A percentile compares a stretch with the other conserved stretches of the same genome.
Evolutionary conservation across 2,888 invertebrate genomes (phyloP).

Genomic region (Auanema freiburgensis): DNA sequence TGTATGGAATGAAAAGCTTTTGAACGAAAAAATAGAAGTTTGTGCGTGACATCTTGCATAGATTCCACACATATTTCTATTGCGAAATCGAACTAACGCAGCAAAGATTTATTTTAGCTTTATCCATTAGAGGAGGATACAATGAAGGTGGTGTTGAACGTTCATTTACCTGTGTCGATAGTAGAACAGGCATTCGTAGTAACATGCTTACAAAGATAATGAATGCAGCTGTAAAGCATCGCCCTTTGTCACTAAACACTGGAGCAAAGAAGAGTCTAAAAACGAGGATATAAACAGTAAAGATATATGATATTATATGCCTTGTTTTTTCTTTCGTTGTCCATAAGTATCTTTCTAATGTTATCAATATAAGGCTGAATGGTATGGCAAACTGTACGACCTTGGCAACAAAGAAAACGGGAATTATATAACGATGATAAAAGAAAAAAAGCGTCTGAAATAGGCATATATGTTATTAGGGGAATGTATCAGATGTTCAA

Average conservation of each 20-base stretch:
- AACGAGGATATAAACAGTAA: background rate
- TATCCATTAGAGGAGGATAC: no score
- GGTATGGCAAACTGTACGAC: constrained; percentile 53
- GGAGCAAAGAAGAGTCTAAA: constrained; percentile 31
- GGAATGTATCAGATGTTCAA: background rate
- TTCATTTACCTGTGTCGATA: constrained; percentile 33
- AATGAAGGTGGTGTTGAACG: no score
- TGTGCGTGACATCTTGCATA: no score
- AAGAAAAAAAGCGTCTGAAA: constrained; percentile 41
- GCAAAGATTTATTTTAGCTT: background rate
- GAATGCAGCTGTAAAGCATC: constrained; percentile 28
- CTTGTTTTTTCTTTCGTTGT: constrained; percentile 40
- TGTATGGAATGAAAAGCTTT: no score
- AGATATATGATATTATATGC: constrained; percentile 15
- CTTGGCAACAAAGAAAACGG: constrained; percentile 43
- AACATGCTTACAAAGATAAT: constrained; percentile 24
- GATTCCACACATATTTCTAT: no score
- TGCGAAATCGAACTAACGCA: background rate
- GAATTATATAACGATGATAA: constrained; percentile 43
- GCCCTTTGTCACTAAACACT: constrained; percentile 36
- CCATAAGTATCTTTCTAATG: constrained; percentile 50
- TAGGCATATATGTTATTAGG: background rate
- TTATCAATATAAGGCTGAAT: constrained; percentile 46
- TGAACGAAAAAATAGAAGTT: no score
- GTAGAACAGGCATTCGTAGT: constrained; percentile 35